Percentiles rank a stretch among this genome's conserved stretches.
These are phyloP conservation scores for Lycorma delicatula DNA, from an alignment of 1,140 invertebrate genomes.

Conservation along the genomic window DNA sequence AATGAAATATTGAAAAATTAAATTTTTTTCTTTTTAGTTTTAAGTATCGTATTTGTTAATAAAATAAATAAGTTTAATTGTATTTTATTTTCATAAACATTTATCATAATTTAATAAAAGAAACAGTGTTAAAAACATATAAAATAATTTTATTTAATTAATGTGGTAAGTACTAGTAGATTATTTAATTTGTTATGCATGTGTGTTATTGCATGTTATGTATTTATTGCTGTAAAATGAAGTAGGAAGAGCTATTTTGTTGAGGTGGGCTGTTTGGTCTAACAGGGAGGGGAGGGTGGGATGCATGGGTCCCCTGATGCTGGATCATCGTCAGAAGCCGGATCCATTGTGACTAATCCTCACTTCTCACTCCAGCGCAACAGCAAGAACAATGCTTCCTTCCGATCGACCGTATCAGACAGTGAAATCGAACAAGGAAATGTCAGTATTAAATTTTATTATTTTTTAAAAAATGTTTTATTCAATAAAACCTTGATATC, in stretches of 20 bases:
- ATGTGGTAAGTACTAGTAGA: too few relatives aligned
- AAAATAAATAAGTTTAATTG: too few relatives aligned
- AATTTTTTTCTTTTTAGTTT: too few relatives aligned
- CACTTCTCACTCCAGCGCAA: constrained; percentile 42
- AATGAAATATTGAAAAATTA: too few relatives aligned
- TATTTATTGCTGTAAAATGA: not conserved
- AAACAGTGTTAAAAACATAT: too few relatives aligned
- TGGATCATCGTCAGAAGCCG: constrained; percentile 52
- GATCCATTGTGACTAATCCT: constrained; percentile 74
- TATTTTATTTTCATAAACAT: too few relatives aligned
- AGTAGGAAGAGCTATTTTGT: not conserved
- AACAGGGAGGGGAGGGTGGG: constrained; percentile 13
- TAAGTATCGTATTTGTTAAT: too few relatives aligned
- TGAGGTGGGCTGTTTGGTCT: constrained; percentile 9
- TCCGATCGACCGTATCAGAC: constrained; percentile 85
- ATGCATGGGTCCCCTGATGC: constrained; percentile 47
- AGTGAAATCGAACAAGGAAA: constrained; percentile 83
- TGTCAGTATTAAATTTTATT: constrained; percentile 65
- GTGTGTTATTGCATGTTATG: not conserved
- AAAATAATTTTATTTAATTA: too few relatives aligned
- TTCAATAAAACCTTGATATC: too few relatives aligned
- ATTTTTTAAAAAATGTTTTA: too few relatives aligned
- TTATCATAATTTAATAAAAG: too few relatives aligned
- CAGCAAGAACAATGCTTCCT: constrained; percentile 48
- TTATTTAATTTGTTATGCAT: too few relatives aligned